Base-by-base conservation (phyloP, 2,797 vertebrate species). In the Sebastes itinus region DNA sequence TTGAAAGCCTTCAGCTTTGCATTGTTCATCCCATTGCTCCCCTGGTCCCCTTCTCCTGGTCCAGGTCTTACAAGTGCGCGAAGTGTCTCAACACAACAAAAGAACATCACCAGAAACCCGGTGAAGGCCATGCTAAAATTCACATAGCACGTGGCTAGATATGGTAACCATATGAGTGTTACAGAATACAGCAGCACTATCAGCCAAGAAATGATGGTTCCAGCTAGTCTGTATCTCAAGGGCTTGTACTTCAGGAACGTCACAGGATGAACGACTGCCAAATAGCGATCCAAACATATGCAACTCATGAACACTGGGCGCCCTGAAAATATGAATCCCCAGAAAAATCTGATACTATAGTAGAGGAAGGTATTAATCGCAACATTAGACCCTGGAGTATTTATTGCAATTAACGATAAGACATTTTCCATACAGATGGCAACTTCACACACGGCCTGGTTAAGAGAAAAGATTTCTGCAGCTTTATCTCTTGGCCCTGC, bases 381-480 rank as follows among this genome's bases (percentile, higher is more conserved):
- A 33, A 20, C 3, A 46, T 25, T 25, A 1, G 5, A 20, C 27
- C 7, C 10, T 6, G 10, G 4, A 12, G 2, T 28, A 25, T 60
- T 52, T 6, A 22, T 0, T 27, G 4, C 27, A 46, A 63, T 60
- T 68, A 82, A 32, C 0, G 0, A 10, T 1, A 42, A 3, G 20
- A 16, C 27, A 63, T n/a, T 49, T 63, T 1, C 1, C 13, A 60
- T 18, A 56, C 42, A 66, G 59, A 63, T 75, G 54, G 14, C 22
- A 62, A 84, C 25, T 72, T 63, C 69, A 62, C 80, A 85, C 59
- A 77, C 4, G 3, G 77, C 68, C 60, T 67, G 58, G 62, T 78
- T 75, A 65, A 87, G 67, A 78, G 23, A 65, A 58, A 64, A 49
- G 0, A 81, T 65, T 56, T 77, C 65, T 69, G 52, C 22, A 56